Conservation (phyloP, 2,113 vertebrate species). For the Sakesphorus luctuosus region DNA sequence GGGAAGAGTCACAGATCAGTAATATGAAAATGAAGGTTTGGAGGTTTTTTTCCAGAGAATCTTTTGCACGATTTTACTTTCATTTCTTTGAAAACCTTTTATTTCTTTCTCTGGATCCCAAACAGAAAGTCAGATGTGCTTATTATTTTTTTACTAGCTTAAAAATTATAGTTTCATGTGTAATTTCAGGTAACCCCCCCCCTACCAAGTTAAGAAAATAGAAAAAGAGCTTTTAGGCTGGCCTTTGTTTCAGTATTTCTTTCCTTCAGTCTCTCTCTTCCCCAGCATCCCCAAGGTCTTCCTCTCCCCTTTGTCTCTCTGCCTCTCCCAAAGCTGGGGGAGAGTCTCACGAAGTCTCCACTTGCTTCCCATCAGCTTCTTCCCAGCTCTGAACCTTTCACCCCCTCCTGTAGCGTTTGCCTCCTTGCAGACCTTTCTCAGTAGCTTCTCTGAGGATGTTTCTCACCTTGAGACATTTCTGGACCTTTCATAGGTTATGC, state of each 20-base stretch:
- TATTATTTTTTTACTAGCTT: not conserved
- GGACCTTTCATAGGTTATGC: not conserved
- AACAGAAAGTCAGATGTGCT: not conserved
- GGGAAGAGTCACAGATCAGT: conserved; percentile 34
- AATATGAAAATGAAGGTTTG: conserved; percentile 16
- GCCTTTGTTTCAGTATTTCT: not conserved
- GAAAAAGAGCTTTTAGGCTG: not conserved
- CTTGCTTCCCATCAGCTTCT: not conserved
- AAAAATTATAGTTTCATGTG: not conserved
- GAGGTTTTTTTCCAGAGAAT: not conserved
- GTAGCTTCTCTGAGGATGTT: not conserved
- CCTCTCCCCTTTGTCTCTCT: not conserved
- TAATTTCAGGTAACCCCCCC: not conserved
- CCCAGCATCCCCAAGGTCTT: not conserved
- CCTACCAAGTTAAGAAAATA: not conserved
- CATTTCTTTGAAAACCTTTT: not conserved
- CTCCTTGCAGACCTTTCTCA: not conserved
- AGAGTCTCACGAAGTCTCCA: not conserved
- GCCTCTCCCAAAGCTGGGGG: not conserved
- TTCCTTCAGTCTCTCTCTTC: not conserved
- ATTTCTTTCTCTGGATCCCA: not conserved
- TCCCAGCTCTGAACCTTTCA: not conserved
- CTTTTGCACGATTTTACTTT: not conserved
- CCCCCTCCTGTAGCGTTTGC: not conserved
- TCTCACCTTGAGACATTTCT: not conserved